Conservation (phyloP, 2,113 vertebrate genomes). For the Cichladusa arquata region DNA sequence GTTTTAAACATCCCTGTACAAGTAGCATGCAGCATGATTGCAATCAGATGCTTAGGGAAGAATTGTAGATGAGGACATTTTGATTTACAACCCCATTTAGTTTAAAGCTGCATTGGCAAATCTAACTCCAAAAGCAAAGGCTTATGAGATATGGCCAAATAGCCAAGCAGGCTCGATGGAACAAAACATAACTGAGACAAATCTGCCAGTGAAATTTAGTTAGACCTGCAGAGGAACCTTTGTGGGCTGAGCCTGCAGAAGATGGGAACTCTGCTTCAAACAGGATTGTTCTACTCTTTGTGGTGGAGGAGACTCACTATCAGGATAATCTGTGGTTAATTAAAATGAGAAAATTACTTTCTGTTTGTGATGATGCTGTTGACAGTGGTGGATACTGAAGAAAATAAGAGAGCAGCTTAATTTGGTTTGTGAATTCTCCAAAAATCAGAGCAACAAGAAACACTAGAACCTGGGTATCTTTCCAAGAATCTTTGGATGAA, state of each 20-base stretch:
- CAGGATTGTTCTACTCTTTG: not conserved
- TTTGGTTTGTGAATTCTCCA: not conserved
- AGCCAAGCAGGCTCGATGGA: not conserved
- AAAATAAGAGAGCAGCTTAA: not conserved
- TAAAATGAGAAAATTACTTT: not conserved
- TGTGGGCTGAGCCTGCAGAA: not conserved
- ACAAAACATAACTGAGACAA: not conserved
- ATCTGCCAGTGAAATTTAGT: not conserved
- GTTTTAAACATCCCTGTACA: constrained; percentile 79
- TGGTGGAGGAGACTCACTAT: not conserved
- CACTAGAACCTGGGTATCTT: not conserved
- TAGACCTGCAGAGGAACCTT: not conserved
- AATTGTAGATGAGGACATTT: constrained; percentile 67
- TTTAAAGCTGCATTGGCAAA: constrained; percentile 63
- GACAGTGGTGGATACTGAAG: not conserved
- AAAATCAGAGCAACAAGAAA: not conserved
- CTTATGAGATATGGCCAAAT: not conserved
- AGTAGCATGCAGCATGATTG: constrained; percentile 77
- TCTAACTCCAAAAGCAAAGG: constrained; percentile 37
- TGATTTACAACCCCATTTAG: constrained; percentile 77
- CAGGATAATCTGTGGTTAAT: not conserved
- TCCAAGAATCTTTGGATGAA: constrained; percentile 1
- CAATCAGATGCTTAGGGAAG: constrained; percentile 74
- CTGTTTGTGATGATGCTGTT: not conserved
- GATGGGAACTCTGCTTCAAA: not conserved